Conservation (phyloP, 2,888 invertebrate species). For the Lasioglossum vierecki region DNA sequence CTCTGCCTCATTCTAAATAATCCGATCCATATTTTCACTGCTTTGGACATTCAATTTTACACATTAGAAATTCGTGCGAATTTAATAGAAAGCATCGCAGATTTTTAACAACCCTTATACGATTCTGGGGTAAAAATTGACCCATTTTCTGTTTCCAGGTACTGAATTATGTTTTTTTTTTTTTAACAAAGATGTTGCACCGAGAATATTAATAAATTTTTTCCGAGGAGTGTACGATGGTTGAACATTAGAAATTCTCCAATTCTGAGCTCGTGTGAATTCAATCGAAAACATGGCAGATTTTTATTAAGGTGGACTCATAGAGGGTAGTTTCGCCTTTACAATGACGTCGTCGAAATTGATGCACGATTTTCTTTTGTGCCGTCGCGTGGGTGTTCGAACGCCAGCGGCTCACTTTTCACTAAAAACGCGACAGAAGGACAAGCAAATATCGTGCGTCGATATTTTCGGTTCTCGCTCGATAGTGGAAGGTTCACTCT, state of each 20-base stretch:
- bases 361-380: not conserved
- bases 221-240: too few species aligned
- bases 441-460: not conserved
- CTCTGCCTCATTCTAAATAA: not conserved
- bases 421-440: not conserved
- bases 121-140: too few species aligned
- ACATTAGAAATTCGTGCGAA: too few species aligned
- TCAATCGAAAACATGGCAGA: fast-evolving
- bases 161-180: too few species aligned
- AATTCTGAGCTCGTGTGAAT: not conserved
- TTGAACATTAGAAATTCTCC: not conserved
- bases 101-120: too few species aligned
- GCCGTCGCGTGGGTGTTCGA: not conserved
- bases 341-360: too few species aligned
- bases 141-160: too few species aligned
- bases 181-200: too few species aligned
- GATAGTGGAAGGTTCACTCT: not conserved
- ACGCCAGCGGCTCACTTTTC: not conserved
- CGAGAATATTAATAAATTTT: too few species aligned
- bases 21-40: not conserved
- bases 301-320: not conserved
- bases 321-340: not conserved
- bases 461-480: not conserved
- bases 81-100: too few species aligned
- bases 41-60: too few species aligned